These are phyloP conservation scores for Drosophila dives DNA, from an alignment of 2,888 invertebrate genomes.

Conservation along the genomic window DNA sequence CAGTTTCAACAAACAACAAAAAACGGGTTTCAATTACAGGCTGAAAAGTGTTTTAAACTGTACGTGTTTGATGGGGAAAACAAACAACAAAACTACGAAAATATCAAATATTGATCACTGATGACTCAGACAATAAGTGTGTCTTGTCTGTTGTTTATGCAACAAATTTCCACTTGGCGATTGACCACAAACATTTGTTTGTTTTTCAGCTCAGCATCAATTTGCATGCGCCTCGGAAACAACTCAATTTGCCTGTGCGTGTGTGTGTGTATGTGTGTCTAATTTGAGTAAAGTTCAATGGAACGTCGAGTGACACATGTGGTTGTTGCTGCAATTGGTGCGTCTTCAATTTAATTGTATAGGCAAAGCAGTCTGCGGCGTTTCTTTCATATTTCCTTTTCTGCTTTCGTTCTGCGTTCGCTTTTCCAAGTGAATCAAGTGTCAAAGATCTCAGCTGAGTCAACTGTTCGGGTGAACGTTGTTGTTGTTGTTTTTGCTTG, in stretches of 20 bases:
- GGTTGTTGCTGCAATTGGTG: constrained; percentile 48
- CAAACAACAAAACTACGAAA: constrained; percentile 20
- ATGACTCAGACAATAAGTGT: constrained; percentile 55
- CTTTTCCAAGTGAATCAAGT: constrained; percentile 14
- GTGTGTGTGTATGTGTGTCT: neutral
- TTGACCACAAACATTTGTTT: constrained; percentile 72
- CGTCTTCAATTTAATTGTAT: constrained; percentile 55
- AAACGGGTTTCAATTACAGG: constrained; percentile 71
- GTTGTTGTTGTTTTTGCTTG: constrained; percentile 7
- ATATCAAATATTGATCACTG: constrained; percentile 14
- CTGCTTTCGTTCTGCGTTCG: constrained; percentile 1
- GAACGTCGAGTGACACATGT: constrained; percentile 70
- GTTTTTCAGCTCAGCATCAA: constrained; percentile 47
- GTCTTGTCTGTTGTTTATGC: constrained; percentile 66
- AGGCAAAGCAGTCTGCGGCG: constrained; percentile 25
- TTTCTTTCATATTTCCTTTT: constrained; percentile 38
- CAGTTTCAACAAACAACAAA: constrained; percentile 1
- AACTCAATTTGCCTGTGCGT: constrained; percentile 50
- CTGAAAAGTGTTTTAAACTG: constrained; percentile 36
- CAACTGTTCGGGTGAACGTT: constrained; percentile 25
- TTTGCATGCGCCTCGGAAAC: constrained; percentile 51
- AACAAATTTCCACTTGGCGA: constrained; percentile 61
- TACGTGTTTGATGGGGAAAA: constrained; percentile 11
- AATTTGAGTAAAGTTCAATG: constrained; percentile 68
- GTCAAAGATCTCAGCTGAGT: constrained; percentile 39